phyloP scores from a whole-genome alignment of 2,797 vertebrate genomes.

The Gymnoscopelus braueri region DNA sequence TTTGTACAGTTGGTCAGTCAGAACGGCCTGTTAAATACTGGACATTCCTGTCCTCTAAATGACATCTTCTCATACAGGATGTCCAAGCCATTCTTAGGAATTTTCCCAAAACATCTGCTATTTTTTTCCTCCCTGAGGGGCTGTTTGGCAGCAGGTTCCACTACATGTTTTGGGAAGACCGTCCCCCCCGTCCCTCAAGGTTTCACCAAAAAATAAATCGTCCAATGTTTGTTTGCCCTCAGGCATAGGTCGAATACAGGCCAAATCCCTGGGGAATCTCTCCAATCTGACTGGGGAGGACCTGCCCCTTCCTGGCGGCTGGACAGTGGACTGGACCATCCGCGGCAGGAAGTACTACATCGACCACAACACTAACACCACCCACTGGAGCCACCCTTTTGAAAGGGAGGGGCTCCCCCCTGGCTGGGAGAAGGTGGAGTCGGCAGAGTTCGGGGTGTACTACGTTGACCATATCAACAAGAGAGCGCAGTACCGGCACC shows the following conservation, averaged over 20 bases:
- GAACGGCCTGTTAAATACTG: conserved; percentile 37
- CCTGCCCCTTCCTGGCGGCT: conserved; percentile 92
- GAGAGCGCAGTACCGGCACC: conserved; percentile 94
- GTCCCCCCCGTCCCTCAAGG: conserved; percentile 31
- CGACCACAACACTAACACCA: conserved; percentile 98
- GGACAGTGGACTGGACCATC: conserved; percentile 99
- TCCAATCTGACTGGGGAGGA: conserved; percentile 91
- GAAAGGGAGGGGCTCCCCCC: conserved; percentile 96
- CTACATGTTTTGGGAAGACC: conserved; percentile 40
- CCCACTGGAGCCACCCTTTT: conserved; percentile 98
- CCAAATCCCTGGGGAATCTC: conserved; percentile 96
- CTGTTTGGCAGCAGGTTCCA: conserved; percentile 39
- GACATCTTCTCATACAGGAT: conserved; percentile 59
- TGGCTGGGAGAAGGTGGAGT: conserved; percentile 97
- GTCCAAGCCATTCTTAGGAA: conserved; percentile 27
- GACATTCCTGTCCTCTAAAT: conserved; percentile 61
- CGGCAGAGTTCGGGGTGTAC: conserved; percentile 93
- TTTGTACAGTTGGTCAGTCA: conserved; percentile 27
- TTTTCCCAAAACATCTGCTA: conserved; percentile 26
- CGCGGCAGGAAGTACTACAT: conserved; percentile 97
- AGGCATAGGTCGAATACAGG: conserved; percentile 95
- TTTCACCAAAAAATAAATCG: conserved; percentile 44
- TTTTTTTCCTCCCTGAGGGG: conserved; percentile 39
- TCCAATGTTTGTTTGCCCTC: conserved; percentile 51
- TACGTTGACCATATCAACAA: conserved; percentile 98